Evolutionary conservation across 23 tunicate species (phyloP).

Genomic region (Clavelina lepadiformis): DNA sequence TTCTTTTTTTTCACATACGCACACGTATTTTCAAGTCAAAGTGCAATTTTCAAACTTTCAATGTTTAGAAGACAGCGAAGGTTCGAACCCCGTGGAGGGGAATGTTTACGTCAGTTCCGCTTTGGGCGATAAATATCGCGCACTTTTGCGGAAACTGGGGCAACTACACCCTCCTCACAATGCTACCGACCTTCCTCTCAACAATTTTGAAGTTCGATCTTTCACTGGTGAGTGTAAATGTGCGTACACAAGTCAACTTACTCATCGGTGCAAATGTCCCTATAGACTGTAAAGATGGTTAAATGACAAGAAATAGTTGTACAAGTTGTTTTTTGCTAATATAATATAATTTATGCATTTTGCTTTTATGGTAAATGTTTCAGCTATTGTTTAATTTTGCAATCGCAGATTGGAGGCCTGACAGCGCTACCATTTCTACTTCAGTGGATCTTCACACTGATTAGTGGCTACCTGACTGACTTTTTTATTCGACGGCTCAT

Average conservation of each 20-base stretch:
- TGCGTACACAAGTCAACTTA: too few species aligned
- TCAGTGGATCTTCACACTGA: not conserved
- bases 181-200: constrained; percentile 86
- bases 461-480: constrained; percentile 18
- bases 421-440: constrained; percentile 10
- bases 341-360: too few species aligned
- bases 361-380: too few species aligned
- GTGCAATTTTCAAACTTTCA: too few species aligned
- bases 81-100: constrained; percentile 66
- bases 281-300: too few species aligned
- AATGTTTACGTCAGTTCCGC: constrained; percentile 80
- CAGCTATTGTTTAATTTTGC: too few species aligned
- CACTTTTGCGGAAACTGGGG: constrained; percentile 97
- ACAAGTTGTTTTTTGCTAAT: too few species aligned
- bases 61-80: constrained; percentile 21
- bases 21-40: not conserved
- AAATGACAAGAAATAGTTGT: too few species aligned
- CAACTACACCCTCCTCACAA: constrained; percentile 74
- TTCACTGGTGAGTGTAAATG: constrained; percentile 54
- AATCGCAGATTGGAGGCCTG: constrained; percentile 15
- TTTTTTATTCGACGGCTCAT: not conserved
- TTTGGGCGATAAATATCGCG: constrained; percentile 57
- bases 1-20: too few species aligned
- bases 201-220: constrained; percentile 69
- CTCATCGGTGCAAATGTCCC: too few species aligned